These are phyloP conservation scores for Torymus auratus DNA, from an alignment of 2,888 invertebrate genomes.

Conservation along the genomic window DNA sequence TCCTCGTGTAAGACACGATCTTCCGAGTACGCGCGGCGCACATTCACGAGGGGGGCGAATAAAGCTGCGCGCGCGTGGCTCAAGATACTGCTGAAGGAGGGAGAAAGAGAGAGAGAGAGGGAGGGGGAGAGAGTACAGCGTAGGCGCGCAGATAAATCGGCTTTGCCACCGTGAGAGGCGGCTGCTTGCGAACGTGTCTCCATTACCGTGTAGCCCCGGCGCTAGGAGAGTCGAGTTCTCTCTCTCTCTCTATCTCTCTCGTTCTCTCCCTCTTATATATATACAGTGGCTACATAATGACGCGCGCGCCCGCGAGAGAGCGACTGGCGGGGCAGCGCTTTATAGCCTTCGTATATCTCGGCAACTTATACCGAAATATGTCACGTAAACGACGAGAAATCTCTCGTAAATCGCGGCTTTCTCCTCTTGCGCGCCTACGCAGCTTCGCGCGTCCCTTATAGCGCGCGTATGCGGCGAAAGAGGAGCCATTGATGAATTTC, in stretches of 20 bases:
- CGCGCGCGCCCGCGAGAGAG: constrained; percentile 29
- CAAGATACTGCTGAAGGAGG: constrained; percentile 51
- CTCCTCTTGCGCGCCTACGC: background rate
- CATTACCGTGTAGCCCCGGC: constrained; percentile 63
- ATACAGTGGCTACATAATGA: constrained; percentile 63
- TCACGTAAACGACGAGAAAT: constrained; percentile 46
- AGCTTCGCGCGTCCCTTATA: no score
- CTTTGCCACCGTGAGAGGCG: constrained; percentile 69
- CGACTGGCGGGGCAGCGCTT: constrained; percentile 44
- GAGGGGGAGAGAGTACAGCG: constrained; percentile 14
- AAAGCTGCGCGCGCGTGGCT: no score
- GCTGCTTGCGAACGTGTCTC: constrained; percentile 72
- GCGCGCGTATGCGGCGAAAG: background rate
- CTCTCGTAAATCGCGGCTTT: constrained; percentile 37
- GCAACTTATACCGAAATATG: constrained; percentile 60
- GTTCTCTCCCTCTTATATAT: no score
- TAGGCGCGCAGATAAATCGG: constrained; percentile 70
- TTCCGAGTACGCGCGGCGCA: constrained; percentile 11
- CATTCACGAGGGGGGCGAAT: no score
- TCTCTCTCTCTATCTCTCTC: no score
- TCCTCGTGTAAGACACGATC: constrained; percentile 69
- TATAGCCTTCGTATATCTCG: constrained; percentile 59
- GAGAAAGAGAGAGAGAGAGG: constrained; percentile 47
- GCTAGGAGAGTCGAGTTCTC: constrained; percentile 39
- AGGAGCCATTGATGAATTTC: constrained; percentile 36